Percentiles rank a stretch among this genome's conserved stretches.
These are phyloP conservation scores for Asbolus verrucosus DNA, from an alignment of 1,140 invertebrate genomes.

Conservation along the genomic window DNA sequence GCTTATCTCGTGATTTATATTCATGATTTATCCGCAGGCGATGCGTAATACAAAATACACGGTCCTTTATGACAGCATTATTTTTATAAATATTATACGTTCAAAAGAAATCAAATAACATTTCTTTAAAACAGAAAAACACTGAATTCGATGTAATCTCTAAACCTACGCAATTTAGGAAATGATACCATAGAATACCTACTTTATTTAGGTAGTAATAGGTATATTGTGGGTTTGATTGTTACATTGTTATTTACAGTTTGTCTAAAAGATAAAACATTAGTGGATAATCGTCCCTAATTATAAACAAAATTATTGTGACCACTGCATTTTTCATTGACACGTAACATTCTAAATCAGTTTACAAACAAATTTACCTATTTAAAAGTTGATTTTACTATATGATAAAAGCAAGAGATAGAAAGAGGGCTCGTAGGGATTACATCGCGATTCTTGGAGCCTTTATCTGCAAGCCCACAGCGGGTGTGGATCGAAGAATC, in stretches of 20 bases:
- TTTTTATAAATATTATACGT: slow-evolving; percentile 8
- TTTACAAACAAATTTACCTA: too few species aligned
- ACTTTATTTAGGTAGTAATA: slow-evolving; percentile 31
- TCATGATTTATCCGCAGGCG: neutral
- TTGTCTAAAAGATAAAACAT: neutral
- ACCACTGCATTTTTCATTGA: too few species aligned
- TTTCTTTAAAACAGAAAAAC: slow-evolving; percentile 21
- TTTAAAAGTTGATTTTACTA: too few species aligned
- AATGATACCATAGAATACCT: slow-evolving; percentile 19
- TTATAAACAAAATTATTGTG: neutral
- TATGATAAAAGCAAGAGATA: too few species aligned
- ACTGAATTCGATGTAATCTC: slow-evolving; percentile 30
- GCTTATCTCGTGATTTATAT: neutral
- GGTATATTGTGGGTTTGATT: slow-evolving; percentile 21
- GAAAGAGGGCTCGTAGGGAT: too few species aligned
- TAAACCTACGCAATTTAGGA: slow-evolving; percentile 19
- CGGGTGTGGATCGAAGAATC: too few species aligned
- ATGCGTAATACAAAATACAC: too few species aligned
- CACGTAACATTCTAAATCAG: too few species aligned
- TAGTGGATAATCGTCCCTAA: too few species aligned
- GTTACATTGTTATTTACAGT: slow-evolving; percentile 24
- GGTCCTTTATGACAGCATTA: neutral
- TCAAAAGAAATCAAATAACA: slow-evolving; percentile 12
- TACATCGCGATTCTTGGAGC: too few species aligned
- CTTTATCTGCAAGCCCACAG: too few species aligned